Evolutionary conservation across 53 echinoderm and acorn worm genomes (phyloP), one percentile per base, ranked within the genome.

Genomic region (Holothuria leucospilota): DNA sequence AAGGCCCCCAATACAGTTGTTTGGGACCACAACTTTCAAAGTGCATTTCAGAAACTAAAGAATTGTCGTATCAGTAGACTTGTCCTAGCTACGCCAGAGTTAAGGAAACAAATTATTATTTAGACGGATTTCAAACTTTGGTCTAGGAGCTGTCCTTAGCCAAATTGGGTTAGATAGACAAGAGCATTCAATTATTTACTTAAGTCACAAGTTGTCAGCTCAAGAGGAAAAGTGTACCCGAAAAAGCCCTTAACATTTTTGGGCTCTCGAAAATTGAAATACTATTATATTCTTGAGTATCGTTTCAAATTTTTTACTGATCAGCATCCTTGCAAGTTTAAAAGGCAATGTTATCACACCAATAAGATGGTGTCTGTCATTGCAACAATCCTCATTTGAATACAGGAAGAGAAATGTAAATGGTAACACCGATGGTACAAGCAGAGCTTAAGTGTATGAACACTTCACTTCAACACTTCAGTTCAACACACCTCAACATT

Each of bases 61-160:
- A 20, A 21, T 12, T 24, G 30, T 78, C 61, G 77, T 13, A 59
- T 34, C 8, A 86, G 41, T 9, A 30, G 39, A 29, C 86, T 77
- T 51, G 86, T 78, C 24, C 40, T 86, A 20, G n/a, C 28, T 2
- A 59, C 51, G 15, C 86, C 77, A 60, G n/a, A 86, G 23, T 68
- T 84, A 28, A 15, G 13, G 2, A 7, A 13, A 8, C 63, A 7
- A 79, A 87, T 40, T n/a, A n/a, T n/a, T n/a, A n/a, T n/a, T n/a
- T n/a, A n/a, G n/a, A n/a, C n/a, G n/a, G n/a, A 64, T 65, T 12
- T 40, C 40, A 6, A 63, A 88, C 20, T 20, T 51, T 53, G 88
- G 82, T 28, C 38, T 88, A n/a, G 71, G 69, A 26, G 82, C 29
- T 46, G 82, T 88, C 8, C 42, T 88, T 20, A 69, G 88, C 39